Conservation (phyloP, 2,888 invertebrate species). For the Notodonta dromedarius region DNA sequence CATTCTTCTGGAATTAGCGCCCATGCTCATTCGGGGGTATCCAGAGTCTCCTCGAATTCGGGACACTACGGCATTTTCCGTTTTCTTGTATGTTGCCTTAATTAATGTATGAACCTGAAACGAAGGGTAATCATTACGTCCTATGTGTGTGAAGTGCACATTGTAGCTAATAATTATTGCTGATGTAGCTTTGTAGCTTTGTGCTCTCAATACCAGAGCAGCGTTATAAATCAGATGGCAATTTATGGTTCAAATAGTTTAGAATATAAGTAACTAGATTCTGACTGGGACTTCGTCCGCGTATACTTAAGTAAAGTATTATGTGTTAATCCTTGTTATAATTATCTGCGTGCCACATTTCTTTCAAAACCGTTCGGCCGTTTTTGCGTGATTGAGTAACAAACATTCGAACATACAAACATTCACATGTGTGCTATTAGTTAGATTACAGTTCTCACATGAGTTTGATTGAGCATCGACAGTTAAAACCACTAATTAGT, state of each 20-base stretch:
- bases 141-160: too few relatives aligned
- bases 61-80: constrained; percentile 69
- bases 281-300: too few relatives aligned
- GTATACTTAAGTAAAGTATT: too few relatives aligned
- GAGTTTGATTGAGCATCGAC: constrained; percentile 3
- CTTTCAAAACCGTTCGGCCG: too few relatives aligned
- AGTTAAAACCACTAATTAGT: constrained; percentile 4
- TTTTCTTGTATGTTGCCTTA: constrained; percentile 73
- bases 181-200: neutral
- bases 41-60: constrained; percentile 62
- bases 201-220: neutral
- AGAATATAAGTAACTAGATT: too few relatives aligned
- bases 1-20: constrained; percentile 57
- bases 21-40: constrained; percentile 55
- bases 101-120: constrained; percentile 72
- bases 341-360: too few relatives aligned
- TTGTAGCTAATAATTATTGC: neutral
- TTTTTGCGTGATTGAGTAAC: too few relatives aligned
- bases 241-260: neutral
- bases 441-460: neutral
- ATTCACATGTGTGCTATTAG: too few relatives aligned
- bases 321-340: too few relatives aligned
- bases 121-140: neutral
- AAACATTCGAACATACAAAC: too few relatives aligned
- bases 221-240: neutral